Conservation (phyloP, 2,797 vertebrate genomes). For the Xiphorhynchus erythropygius region DNA sequence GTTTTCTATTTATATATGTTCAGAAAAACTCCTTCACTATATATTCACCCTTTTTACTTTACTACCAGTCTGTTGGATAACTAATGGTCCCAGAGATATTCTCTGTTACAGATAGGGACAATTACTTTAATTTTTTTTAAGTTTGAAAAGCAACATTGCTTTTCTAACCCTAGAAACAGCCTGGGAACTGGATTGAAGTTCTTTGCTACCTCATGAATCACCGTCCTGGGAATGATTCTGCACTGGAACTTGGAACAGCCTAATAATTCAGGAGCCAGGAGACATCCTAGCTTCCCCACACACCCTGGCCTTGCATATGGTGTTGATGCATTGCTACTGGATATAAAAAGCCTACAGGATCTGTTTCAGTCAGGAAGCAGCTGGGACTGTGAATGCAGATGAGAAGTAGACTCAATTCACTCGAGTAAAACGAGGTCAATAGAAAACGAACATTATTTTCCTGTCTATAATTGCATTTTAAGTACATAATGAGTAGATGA, state of each 20-base stretch:
- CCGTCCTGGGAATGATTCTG: neutral
- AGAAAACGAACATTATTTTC: constrained; percentile 15
- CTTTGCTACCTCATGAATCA: constrained; percentile 12
- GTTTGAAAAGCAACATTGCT: neutral
- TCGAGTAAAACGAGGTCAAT: constrained; percentile 15
- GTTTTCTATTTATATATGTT: neutral
- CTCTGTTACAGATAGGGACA: neutral
- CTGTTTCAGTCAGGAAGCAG: constrained; percentile 43
- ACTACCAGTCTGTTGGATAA: neutral
- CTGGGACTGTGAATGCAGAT: constrained; percentile 46
- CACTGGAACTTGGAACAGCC: constrained; percentile 24
- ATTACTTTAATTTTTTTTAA: neutral
- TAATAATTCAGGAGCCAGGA: constrained; percentile 6
- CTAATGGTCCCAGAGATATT: neutral
- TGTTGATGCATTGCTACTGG: neutral
- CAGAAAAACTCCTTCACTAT: neutral
- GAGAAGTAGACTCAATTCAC: constrained; percentile 32
- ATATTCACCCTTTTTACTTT: neutral
- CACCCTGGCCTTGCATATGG: constrained; percentile 29
- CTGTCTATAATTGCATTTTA: constrained; percentile 39
- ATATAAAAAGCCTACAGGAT: constrained; percentile 44
- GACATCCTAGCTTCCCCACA: neutral
- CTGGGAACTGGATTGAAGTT: neutral
- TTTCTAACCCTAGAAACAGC: neutral
- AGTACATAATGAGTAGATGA: neutral